A percentile compares a stretch with the other conserved stretches of the same genome.
phyloP scores from a whole-genome alignment of 2,797 vertebrate genomes.

The Cuculus canorus region DNA sequence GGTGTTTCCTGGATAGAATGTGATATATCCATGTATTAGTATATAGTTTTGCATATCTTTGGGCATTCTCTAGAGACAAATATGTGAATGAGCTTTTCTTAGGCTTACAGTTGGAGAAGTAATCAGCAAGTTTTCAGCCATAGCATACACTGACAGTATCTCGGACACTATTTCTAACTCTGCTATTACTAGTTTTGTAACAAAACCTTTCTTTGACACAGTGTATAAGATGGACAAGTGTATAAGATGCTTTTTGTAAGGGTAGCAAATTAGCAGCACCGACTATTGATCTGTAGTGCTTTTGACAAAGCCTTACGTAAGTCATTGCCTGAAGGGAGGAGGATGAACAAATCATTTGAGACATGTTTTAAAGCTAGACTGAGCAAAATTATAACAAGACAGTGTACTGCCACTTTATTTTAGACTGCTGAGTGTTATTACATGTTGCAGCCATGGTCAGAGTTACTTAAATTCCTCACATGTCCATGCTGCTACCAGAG shows the following conservation, averaged over 20 bases:
- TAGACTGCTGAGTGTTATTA: not conserved
- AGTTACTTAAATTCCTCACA: not conserved
- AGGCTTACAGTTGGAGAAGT: not conserved
- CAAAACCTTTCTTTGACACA: not conserved
- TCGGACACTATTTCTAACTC: not conserved
- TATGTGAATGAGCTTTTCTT: not conserved
- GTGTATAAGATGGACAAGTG: not conserved
- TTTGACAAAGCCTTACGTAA: not conserved
- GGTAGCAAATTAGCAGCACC: not conserved
- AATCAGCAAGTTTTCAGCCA: not conserved
- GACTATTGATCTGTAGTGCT: not conserved
- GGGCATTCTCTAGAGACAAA: not conserved
- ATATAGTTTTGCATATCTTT: not conserved
- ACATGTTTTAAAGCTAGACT: not conserved
- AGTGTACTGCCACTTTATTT: not conserved
- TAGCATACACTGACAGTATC: not conserved
- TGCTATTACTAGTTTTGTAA: not conserved
- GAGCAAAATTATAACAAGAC: not conserved
- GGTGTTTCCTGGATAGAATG: conserved; percentile 38
- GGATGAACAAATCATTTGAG: not conserved
- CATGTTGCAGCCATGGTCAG: rapidly evolving
- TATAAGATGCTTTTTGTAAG: not conserved
- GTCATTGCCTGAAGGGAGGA: not conserved
- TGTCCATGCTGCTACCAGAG: not conserved
- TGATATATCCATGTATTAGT: not conserved